phyloP scores from a whole-genome alignment of 2,888 invertebrate genomes.

The Drosophila merina region DNA sequence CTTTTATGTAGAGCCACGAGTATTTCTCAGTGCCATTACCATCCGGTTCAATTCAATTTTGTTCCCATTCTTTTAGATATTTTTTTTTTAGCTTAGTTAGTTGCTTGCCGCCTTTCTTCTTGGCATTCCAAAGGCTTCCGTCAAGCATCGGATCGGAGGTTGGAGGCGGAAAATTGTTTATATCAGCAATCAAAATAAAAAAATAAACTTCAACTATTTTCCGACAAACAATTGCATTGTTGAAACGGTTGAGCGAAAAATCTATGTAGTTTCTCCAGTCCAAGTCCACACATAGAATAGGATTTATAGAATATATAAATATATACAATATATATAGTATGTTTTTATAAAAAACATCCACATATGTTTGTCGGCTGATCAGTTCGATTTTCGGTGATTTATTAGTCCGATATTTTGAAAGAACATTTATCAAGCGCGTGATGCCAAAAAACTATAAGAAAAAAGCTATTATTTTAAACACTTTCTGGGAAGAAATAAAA shows the following conservation, averaged over 20 bases:
- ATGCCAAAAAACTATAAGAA: not conserved
- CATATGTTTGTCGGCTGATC: slow-evolving; percentile 33
- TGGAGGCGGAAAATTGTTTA: slow-evolving; percentile 59
- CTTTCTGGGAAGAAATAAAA: not conserved
- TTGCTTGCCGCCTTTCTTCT: slow-evolving; percentile 45
- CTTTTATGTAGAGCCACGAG: slow-evolving; percentile 41
- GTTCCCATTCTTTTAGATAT: not conserved
- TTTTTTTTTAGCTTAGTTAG: not conserved
- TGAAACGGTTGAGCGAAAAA: slow-evolving; percentile 5
- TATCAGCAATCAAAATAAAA: slow-evolving; percentile 70
- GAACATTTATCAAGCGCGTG: slow-evolving; percentile 37
- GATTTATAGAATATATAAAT: slow-evolving; percentile 19
- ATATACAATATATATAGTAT: not conserved
- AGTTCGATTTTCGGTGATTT: slow-evolving; percentile 51
- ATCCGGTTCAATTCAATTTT: slow-evolving; percentile 43
- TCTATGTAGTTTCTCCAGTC: slow-evolving; percentile 13
- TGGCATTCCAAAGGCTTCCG: slow-evolving; percentile 69
- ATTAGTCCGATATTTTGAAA: slow-evolving; percentile 61
- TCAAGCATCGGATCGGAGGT: slow-evolving; percentile 45
- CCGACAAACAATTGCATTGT: slow-evolving; percentile 60
- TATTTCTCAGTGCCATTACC: slow-evolving; percentile 41
- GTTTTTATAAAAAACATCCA: slow-evolving; percentile 9
- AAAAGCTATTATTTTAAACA: not conserved
- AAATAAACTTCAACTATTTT: slow-evolving; percentile 70
- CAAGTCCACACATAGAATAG: slow-evolving; percentile 15